These are phyloP conservation scores for Rhingia rostrata DNA, from an alignment of 2,888 invertebrate species.

Conservation along the genomic window DNA sequence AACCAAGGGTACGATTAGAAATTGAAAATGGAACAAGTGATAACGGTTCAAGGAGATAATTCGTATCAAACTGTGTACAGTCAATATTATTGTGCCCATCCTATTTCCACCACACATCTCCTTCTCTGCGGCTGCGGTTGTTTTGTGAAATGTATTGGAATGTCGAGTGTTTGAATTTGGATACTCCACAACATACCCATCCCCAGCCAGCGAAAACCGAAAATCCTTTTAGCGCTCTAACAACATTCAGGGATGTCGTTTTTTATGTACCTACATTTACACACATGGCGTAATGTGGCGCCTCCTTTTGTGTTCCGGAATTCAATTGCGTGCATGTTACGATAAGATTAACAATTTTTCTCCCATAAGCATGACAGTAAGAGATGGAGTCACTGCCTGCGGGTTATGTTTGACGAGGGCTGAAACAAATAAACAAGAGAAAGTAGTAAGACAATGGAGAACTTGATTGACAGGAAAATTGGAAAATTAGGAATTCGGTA, in stretches of 20 bases:
- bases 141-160: constrained; percentile 67
- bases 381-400: constrained; percentile 17
- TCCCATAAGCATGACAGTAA: background rate
- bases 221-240: constrained; percentile 8
- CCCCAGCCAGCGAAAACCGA: constrained; percentile 23
- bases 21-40: constrained; percentile 55
- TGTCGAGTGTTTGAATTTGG: constrained; percentile 61
- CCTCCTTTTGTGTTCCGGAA: constrained; percentile 63
- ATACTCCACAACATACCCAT: constrained; percentile 46
- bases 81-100: background rate
- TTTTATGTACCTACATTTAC: constrained; percentile 13
- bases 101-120: constrained; percentile 13
- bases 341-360: constrained; percentile 65
- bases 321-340: constrained; percentile 73
- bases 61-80: background rate
- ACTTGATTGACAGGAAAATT: constrained; percentile 74
- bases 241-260: constrained; percentile 20
- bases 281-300: constrained; percentile 53
- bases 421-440: constrained; percentile 45
- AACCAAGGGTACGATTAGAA: constrained; percentile 63
- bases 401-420: constrained; percentile 58
- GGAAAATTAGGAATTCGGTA: constrained; percentile 70
- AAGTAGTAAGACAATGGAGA: constrained; percentile 51
- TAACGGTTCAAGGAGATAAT: constrained; percentile 46
- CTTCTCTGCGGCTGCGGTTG: constrained; percentile 35